Base-by-base conservation (phyloP, 2,888 invertebrate species). In the Andrena marginata region DNA sequence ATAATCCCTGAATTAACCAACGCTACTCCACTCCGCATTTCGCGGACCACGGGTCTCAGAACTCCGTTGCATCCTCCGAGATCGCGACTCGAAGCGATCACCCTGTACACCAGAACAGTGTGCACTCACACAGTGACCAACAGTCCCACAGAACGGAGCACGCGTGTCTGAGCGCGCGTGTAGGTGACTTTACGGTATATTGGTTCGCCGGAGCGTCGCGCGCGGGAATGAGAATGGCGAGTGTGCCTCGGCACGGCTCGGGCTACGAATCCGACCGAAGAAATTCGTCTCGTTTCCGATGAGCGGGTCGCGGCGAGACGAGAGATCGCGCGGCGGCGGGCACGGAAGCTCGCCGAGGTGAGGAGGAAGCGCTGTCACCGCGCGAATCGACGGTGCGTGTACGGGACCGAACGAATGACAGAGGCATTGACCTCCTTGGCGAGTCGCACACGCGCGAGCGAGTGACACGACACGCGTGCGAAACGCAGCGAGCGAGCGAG, bases 391-490 rank as follows among this genome's bases (percentile, higher is more conserved):
- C 29, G 20, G 35, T 42, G 31, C 51, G 49, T 80, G 49, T 80
- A 71, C 20, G 62, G 73, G 85, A 80, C 70, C 85, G 84, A 85
- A 87, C 85, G 86, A 88, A 80, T 77, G 86, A 85, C 84, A 83
- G 83, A 91, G 91, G 88, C 91, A 91, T 91, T 91, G 91, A 91
- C 91, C 91, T 82, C 89, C 81, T 91, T 91, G 89, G 86, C 88
- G 82, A 85, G 68, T 81, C 80, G 82, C 71, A 63, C 77, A 78
- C 82, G 77, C 82, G 60, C 48, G 74, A 74, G 54, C 75, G 75
- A 54, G 49, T 60, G 72, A 80, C 70, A 71, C 56, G 10, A 35
- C 59, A 62, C 74, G 80, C 75, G 31, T 71, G 65, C 48, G 69
- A 77, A 71, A 60, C 71, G 49, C 26, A 42, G 29, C 67, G 8